Conservation (phyloP, 1,140 invertebrate species). For the Cyclina sinensis region DNA sequence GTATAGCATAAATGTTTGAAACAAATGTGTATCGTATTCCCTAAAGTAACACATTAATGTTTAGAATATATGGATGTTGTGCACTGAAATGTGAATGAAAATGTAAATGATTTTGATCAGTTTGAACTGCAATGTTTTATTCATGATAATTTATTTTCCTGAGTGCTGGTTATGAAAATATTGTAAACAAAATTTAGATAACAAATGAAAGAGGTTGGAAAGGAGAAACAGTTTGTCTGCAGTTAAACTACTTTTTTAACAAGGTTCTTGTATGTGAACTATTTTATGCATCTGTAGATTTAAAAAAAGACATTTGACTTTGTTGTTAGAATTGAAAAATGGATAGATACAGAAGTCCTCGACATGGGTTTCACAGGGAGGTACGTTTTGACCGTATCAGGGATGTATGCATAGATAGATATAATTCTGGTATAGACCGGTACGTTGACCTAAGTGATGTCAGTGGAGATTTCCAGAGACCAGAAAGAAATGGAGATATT, state of each 20-base stretch:
- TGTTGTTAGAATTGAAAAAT: no score
- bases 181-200: background rate
- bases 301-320: no score
- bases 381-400: constrained; percentile 31
- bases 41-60: background rate
- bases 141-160: background rate
- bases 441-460: background rate
- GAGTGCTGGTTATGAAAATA: no score
- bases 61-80: constrained; percentile 6
- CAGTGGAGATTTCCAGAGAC: constrained; percentile 14
- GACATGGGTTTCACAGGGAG: constrained; percentile 30
- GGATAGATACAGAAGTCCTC: constrained; percentile 27
- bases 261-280: no score
- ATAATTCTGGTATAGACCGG: background rate
- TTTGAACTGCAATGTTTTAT: constrained; percentile 16
- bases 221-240: no score
- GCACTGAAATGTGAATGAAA: constrained; percentile 2
- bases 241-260: no score
- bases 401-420: constrained; percentile 20
- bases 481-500: constrained; percentile 40
- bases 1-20: background rate
- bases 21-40: background rate
- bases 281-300: no score
- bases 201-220: background rate
- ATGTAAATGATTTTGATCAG: background rate